Evolutionary conservation across 2,888 invertebrate species (phyloP).

Genomic region (Melanostoma scalare): DNA sequence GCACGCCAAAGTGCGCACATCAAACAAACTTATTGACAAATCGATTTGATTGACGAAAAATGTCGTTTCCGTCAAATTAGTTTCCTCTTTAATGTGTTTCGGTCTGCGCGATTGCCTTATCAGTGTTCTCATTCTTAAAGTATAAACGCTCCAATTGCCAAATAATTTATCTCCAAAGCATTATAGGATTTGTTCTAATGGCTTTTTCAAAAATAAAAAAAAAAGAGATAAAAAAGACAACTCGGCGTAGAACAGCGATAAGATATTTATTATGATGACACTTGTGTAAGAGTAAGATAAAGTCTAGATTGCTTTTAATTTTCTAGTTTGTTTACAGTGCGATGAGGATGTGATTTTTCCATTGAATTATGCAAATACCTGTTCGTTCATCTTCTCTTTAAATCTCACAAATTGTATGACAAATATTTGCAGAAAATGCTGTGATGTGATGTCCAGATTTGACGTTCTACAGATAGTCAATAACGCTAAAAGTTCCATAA

Average conservation of each 20-base stretch:
- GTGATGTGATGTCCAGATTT: constrained; percentile 41
- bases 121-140: too few relatives aligned
- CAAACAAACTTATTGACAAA: too few relatives aligned
- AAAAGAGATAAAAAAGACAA: constrained; percentile 12
- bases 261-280: constrained; percentile 38
- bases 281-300: constrained; percentile 9
- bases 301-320: constrained; percentile 24
- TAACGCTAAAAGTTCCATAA: background rate
- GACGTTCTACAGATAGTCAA: constrained; percentile 42
- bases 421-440: constrained; percentile 57
- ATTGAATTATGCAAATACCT: constrained; percentile 4
- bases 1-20: too few relatives aligned
- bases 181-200: background rate
- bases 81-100: too few relatives aligned
- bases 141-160: too few relatives aligned
- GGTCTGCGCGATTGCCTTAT: too few relatives aligned
- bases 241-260: constrained; percentile 34
- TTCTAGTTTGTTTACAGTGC: constrained; percentile 12
- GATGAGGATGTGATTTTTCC: constrained; percentile 23
- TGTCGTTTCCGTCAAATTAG: too few relatives aligned
- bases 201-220: background rate
- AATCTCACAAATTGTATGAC: constrained; percentile 35
- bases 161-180: too few relatives aligned
- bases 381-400: constrained; percentile 15
- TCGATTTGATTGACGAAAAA: too few relatives aligned